Evolutionary conservation across 2,888 invertebrate genomes (phyloP).

Genomic region (Dinocampus coccinellae): DNA sequence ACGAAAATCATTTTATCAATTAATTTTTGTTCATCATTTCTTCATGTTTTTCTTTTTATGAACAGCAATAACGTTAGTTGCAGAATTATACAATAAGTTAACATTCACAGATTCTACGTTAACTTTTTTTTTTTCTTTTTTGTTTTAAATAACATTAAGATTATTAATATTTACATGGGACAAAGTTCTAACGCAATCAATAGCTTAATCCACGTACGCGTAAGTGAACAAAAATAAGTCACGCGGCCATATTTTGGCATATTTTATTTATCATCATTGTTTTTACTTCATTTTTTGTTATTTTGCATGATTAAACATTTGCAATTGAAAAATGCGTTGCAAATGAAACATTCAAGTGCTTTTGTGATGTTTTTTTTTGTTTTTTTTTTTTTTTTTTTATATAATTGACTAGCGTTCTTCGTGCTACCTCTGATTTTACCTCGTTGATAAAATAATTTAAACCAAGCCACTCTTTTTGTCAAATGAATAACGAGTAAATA

Average conservation of each 20-base stretch:
- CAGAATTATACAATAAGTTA: conserved; percentile 40
- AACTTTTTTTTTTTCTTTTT: not conserved
- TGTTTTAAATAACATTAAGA: conserved; percentile 26
- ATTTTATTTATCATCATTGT: conserved; percentile 27
- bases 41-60: conserved; percentile 13
- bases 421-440: conserved; percentile 40
- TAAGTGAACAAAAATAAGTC: conserved; percentile 43
- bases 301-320: conserved; percentile 22
- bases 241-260: conserved; percentile 42
- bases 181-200: conserved; percentile 30
- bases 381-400: conserved; percentile 44
- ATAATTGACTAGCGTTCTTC: conserved; percentile 67
- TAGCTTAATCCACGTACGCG: conserved; percentile 41
- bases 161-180: conserved; percentile 35
- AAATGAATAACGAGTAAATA: not conserved
- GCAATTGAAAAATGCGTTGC: conserved; percentile 6
- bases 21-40: not conserved
- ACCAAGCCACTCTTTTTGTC: conserved; percentile 20
- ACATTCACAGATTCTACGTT: conserved; percentile 28
- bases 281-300: conserved; percentile 12
- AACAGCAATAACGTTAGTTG: conserved; percentile 40
- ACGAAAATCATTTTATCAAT: not conserved
- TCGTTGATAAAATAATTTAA: conserved; percentile 21
- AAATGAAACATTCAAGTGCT: conserved; percentile 30
- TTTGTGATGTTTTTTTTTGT: not conserved